These are phyloP conservation scores for Marisa cornuarietis DNA, from an alignment of 1,140 invertebrate genomes.

Conservation along the genomic window DNA sequence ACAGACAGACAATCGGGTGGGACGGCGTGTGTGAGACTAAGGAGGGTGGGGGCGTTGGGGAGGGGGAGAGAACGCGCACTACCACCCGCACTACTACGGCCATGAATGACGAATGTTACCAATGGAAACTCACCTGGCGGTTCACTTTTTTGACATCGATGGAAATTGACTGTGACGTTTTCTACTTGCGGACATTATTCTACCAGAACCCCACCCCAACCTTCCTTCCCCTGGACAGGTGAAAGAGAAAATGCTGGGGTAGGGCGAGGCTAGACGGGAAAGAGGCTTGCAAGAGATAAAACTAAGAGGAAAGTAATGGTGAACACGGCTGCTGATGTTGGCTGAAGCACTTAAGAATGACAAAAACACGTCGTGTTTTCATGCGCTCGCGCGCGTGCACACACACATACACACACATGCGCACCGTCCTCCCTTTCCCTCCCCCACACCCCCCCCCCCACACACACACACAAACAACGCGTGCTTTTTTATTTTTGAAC, in stretches of 20 bases:
- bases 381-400: too few relatives aligned
- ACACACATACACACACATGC: background rate
- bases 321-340: background rate
- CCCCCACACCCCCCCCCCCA: background rate
- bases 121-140: background rate
- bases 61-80: background rate
- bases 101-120: background rate
- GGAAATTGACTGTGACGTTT: background rate
- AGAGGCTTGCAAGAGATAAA: background rate
- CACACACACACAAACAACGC: slow-evolving; percentile 6
- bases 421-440: background rate
- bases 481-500: background rate
- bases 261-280: background rate
- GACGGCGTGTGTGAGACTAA: background rate
- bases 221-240: too few relatives aligned
- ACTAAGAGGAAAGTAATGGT: background rate
- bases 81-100: background rate
- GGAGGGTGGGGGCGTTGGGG: background rate
- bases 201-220: too few relatives aligned
- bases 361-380: background rate
- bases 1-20: background rate
- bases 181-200: too few relatives aligned
- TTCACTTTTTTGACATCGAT: background rate
- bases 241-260: background rate
- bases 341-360: too few relatives aligned